Evolutionary conservation across 2,113 vertebrate genomes (phyloP), one percentile per base, ranked within the genome.

Genomic region (Cranoglanis bouderius): DNA sequence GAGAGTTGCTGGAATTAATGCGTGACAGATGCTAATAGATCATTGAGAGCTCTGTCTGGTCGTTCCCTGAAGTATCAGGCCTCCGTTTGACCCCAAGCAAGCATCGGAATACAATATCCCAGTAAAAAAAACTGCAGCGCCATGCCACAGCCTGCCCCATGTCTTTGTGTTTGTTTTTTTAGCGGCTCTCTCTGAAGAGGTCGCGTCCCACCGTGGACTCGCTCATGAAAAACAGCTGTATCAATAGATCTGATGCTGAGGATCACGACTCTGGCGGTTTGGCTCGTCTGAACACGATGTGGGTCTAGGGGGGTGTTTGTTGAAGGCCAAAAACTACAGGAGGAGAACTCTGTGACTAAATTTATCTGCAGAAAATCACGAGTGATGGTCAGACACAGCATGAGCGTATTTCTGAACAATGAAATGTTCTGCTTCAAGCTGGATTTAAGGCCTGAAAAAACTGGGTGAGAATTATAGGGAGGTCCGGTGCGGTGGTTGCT

Each of bases 201-300:
- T 67, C 46, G 3, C 16, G 29, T 51, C 61, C 85, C 53, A 4
- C 2, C 26, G 75, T n/a, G 49, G 21, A 85, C 29, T 53, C 38
- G 19, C 35, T 70, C 53, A 85, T 35, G 84, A 82, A 82, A n/a
- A 85, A 70, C 88, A 88, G 90, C 90, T 87, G 90, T 35, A 89
- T 87, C 86, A 88, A 88, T 88, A 89, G 55, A 85, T 80, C 75
- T 65, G 35, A 51, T 53, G 53, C 38, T 35, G 57, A n/a, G 80
- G 12, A 82, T 70, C 88, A 24, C 21, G 74, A 53, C 67, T 51
- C 32, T 1, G 49, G 63, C 4, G 77, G 21, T 43, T 84, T 77
- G 87, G 82, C 70, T 83, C 80, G 9, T 24, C 55, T 24, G n/a
- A 35, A 43, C 0, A 24, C n/a, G 19, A 65, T 74, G 40, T 63